Evolutionary conservation across 2,888 invertebrate genomes (phyloP).

Genomic region (Tiliacea aurago): DNA sequence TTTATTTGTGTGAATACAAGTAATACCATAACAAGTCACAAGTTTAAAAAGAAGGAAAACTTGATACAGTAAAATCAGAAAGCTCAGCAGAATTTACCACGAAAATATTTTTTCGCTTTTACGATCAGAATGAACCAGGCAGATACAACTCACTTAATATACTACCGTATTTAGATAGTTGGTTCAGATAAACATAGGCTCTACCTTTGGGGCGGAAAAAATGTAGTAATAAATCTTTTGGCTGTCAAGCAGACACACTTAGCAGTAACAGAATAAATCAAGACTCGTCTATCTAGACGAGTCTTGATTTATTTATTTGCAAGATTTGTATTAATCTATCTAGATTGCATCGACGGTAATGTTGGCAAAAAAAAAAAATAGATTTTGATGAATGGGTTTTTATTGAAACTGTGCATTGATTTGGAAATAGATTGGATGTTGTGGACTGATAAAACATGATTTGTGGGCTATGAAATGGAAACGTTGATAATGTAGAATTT

Average conservation of each 20-base stretch:
- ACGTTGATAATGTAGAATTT: background rate
- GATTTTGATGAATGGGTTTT: slow-evolving; percentile 9
- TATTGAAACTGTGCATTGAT: background rate
- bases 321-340: too few species aligned
- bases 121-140: slow-evolving; percentile 31
- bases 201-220: slow-evolving; percentile 77
- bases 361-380: slow-evolving; percentile 68
- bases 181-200: slow-evolving; percentile 67
- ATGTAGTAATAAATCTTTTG: slow-evolving; percentile 81
- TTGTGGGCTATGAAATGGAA: background rate
- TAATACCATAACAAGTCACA: background rate
- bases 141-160: slow-evolving; percentile 64
- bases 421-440: background rate
- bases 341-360: slow-evolving; percentile 77
- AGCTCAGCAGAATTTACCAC: slow-evolving; percentile 16
- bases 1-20: background rate
- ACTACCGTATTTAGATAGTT: slow-evolving; percentile 66
- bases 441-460: background rate
- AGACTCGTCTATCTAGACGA: slow-evolving; percentile 70
- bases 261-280: slow-evolving; percentile 82
- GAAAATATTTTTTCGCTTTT: slow-evolving; percentile 38
- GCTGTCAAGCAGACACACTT: slow-evolving; percentile 83
- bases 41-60: background rate
- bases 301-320: too few species aligned
- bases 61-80: background rate